Percentiles rank a stretch among this genome's conserved stretches.
Conservation (phyloP, 2,113 vertebrate genomes). For the Rattus rattus region DNA sequence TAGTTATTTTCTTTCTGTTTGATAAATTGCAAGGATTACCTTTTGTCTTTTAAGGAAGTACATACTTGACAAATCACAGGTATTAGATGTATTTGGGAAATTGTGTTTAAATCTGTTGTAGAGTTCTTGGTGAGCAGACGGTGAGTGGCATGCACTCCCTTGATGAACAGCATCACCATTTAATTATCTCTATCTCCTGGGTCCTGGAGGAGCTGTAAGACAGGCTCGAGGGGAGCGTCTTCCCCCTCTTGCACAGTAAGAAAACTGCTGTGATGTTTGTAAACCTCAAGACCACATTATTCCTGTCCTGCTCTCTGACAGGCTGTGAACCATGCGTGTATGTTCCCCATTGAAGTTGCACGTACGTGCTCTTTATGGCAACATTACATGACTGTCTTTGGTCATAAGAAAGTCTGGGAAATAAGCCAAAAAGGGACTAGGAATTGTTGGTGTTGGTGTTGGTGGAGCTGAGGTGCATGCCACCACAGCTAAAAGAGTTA, state of each 20-base stretch:
- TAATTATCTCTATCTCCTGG: background rate
- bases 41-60: constrained; percentile 65
- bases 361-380: background rate
- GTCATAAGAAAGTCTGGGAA: constrained; percentile 10
- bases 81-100: background rate
- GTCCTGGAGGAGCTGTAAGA: background rate
- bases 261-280: background rate
- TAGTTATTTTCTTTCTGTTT: constrained; percentile 62
- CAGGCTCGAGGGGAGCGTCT: background rate
- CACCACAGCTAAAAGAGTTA: background rate
- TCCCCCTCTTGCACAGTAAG: background rate
- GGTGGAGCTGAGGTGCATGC: background rate
- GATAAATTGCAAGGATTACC: constrained; percentile 48
- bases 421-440: background rate
- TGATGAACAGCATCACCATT: background rate
- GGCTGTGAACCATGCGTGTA: background rate
- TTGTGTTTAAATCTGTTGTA: background rate
- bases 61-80: background rate
- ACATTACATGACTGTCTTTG: background rate
- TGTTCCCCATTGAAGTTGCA: background rate
- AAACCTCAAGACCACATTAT: background rate
- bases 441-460: background rate
- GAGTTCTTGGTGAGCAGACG: background rate
- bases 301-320: background rate
- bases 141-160: background rate